Evolutionary conservation across 1,140 invertebrate species (phyloP).

Genomic region (Propsilocerus akamusi): DNA sequence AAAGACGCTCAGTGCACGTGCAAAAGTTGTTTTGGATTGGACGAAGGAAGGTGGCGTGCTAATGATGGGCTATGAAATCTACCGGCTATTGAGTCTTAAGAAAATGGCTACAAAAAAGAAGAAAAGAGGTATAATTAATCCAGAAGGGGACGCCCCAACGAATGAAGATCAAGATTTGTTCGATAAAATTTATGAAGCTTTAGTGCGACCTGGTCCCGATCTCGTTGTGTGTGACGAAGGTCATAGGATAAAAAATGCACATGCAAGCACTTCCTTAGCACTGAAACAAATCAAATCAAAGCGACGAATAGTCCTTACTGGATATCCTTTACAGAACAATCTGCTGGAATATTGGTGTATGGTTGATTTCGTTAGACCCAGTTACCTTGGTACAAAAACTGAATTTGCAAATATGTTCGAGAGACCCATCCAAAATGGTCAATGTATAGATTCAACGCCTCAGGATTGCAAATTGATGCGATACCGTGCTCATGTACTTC

Average conservation of each 20-base stretch:
- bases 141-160: constrained; percentile 50
- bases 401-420: constrained; percentile 96
- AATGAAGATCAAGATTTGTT: constrained; percentile 71
- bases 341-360: constrained; percentile 92
- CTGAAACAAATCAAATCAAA: constrained; percentile 83
- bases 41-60: constrained; percentile 74
- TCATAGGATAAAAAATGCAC: constrained; percentile 90
- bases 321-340: constrained; percentile 95
- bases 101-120: constrained; percentile 28
- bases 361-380: constrained; percentile 90
- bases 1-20: constrained; percentile 72
- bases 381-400: constrained; percentile 78
- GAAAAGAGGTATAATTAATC: constrained; percentile 21
- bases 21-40: constrained; percentile 72
- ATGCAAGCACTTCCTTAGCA: constrained; percentile 81
- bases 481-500: constrained; percentile 74
- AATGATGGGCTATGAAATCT: constrained; percentile 95
- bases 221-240: constrained; percentile 91
- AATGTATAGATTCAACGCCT: constrained; percentile 82
- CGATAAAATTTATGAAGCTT: constrained; percentile 66
- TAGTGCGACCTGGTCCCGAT: constrained; percentile 86
- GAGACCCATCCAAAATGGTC: constrained; percentile 83
- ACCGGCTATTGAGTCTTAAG: constrained; percentile 68
- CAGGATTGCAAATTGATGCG: constrained; percentile 79
- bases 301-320: constrained; percentile 76